Conservation (phyloP, 2,797 vertebrate species). For the Trachurus trachurus region DNA sequence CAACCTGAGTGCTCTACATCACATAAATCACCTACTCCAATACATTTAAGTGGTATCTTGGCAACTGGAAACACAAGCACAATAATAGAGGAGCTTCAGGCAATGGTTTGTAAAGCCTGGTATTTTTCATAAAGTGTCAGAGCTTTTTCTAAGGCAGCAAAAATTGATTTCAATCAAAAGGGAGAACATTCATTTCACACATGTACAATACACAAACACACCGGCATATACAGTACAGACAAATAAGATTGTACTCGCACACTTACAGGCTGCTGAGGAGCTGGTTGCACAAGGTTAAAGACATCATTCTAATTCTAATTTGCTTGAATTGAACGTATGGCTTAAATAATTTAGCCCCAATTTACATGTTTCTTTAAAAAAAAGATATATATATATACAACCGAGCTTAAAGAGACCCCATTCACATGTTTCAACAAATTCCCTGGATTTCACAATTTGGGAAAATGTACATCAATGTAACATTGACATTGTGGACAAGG, state of each 20-base stretch:
- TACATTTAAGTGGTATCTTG: conserved; percentile 64
- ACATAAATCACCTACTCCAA: conserved; percentile 47
- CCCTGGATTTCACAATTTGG: neutral
- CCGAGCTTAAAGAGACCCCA: neutral
- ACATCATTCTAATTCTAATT: neutral
- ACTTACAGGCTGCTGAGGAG: neutral
- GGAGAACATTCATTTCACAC: neutral
- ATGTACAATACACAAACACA: conserved; percentile 11
- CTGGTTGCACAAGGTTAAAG: neutral
- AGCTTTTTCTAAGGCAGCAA: conserved; percentile 39
- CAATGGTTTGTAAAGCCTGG: conserved; percentile 40
- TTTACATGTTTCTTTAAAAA: neutral
- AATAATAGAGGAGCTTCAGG: conserved; percentile 55
- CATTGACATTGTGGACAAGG: no score
- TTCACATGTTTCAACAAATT: neutral
- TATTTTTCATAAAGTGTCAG: conserved; percentile 49
- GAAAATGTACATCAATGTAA: neutral
- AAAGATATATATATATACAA: no score
- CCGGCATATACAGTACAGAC: neutral
- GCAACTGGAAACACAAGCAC: conserved; percentile 61
- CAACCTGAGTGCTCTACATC: conserved; percentile 31
- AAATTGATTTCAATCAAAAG: conserved; percentile 41
- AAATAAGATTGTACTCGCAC: neutral
- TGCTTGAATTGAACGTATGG: neutral
- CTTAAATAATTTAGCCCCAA: neutral